Conservation (phyloP, 2,888 invertebrate species). For the Autographa gamma region DNA sequence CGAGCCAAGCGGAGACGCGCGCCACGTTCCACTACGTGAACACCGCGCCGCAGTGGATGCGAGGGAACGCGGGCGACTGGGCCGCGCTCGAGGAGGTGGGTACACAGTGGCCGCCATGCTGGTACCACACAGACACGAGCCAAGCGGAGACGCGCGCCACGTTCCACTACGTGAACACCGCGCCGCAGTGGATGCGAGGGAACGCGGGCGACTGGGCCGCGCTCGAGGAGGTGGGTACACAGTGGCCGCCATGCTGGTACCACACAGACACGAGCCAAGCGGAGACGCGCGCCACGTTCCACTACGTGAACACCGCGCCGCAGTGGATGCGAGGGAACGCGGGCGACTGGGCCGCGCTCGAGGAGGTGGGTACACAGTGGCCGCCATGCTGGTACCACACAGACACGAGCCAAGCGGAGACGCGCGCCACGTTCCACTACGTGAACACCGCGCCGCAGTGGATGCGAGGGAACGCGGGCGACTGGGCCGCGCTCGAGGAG, state of each 20-base stretch:
- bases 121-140: too few species aligned
- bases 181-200: constrained; percentile 80
- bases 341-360: constrained; percentile 83
- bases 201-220: constrained; percentile 84
- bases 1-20: constrained; percentile 67
- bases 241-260: neutral
- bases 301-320: constrained; percentile 80
- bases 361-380: constrained; percentile 70
- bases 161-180: constrained; percentile 80
- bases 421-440: constrained; percentile 79
- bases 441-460: constrained; percentile 82
- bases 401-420: constrained; percentile 66
- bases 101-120: neutral
- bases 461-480: constrained; percentile 78
- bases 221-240: constrained; percentile 75
- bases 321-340: constrained; percentile 80
- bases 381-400: neutral
- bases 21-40: constrained; percentile 82
- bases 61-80: constrained; percentile 83
- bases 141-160: constrained; percentile 72
- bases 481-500: constrained; percentile 84
- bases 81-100: constrained; percentile 81
- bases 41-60: constrained; percentile 79
- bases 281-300: constrained; percentile 74
- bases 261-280: too few species aligned